Evolutionary conservation across 64 coral and sea anemone species (phyloP).

Genomic region (Montipora cactus): DNA sequence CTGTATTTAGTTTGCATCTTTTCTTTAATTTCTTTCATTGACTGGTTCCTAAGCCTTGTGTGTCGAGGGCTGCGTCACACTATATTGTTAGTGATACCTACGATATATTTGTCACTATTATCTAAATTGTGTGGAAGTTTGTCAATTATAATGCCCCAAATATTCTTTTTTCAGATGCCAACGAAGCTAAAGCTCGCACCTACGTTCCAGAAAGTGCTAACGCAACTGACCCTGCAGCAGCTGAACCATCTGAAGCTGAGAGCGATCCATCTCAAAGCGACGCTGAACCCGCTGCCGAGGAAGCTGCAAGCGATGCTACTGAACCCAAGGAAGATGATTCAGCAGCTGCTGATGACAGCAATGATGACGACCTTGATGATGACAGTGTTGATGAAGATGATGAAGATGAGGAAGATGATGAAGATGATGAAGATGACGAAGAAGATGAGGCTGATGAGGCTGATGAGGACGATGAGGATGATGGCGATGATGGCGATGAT

Average conservation of each 20-base stretch:
- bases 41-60: too few relatives aligned
- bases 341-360: constrained; percentile 1
- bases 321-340: constrained; percentile 46
- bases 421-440: constrained; percentile 20
- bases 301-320: constrained; percentile 4
- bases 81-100: too few relatives aligned
- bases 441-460: constrained; percentile 34
- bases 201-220: constrained; percentile 50
- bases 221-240: constrained; percentile 26
- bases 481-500: constrained; percentile 25
- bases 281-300: constrained; percentile 17
- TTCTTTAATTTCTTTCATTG: too few relatives aligned
- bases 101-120: neutral
- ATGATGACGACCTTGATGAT: constrained; percentile 29
- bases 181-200: constrained; percentile 44
- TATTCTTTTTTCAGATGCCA: neutral
- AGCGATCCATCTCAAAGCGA: constrained; percentile 42
- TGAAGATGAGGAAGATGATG: constrained; percentile 31
- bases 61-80: too few relatives aligned
- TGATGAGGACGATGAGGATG: neutral
- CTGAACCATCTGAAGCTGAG: constrained; percentile 51
- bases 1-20: too few relatives aligned
- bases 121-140: neutral
- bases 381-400: constrained; percentile 4
- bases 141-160: neutral